phyloP scores from a whole-genome alignment of 2,797 vertebrate species.

The Potorous gilbertii region DNA sequence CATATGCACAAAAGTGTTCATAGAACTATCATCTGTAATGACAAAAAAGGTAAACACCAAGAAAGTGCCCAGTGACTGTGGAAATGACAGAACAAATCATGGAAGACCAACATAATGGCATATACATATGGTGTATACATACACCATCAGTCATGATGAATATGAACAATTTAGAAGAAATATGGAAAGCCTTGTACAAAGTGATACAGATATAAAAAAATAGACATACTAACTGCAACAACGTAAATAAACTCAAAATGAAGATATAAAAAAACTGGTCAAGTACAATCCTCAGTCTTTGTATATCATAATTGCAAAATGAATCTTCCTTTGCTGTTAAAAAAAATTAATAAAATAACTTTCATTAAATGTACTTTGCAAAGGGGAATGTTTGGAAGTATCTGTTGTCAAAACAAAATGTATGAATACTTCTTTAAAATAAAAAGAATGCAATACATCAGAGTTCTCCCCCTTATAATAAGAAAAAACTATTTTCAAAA shows the following conservation, averaged over 20 bases:
- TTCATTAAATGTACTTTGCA: background rate
- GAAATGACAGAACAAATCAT: conserved; percentile 39
- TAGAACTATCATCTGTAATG: conserved; percentile 9
- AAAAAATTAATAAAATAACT: background rate
- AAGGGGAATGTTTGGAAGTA: background rate
- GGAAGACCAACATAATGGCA: background rate
- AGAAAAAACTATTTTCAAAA: background rate
- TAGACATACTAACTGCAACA: background rate
- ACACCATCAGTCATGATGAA: conserved; percentile 27
- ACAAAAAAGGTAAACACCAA: background rate
- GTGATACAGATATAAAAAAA: conserved; percentile 32
- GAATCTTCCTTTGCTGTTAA: background rate
- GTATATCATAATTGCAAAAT: background rate
- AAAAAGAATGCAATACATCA: background rate
- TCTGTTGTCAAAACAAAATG: background rate
- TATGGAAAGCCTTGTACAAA: conserved; percentile 19
- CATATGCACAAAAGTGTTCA: conserved; percentile 37
- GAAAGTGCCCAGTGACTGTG: conserved; percentile 21
- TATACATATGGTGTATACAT: background rate
- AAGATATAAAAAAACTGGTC: background rate
- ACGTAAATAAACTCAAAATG: background rate
- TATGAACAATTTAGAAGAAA: conserved; percentile 21
- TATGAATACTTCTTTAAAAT: background rate
- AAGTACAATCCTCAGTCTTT: background rate
- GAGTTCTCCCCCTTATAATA: background rate